Conservation (phyloP, 2,888 invertebrate genomes). For the Calliphora vomitoria region DNA sequence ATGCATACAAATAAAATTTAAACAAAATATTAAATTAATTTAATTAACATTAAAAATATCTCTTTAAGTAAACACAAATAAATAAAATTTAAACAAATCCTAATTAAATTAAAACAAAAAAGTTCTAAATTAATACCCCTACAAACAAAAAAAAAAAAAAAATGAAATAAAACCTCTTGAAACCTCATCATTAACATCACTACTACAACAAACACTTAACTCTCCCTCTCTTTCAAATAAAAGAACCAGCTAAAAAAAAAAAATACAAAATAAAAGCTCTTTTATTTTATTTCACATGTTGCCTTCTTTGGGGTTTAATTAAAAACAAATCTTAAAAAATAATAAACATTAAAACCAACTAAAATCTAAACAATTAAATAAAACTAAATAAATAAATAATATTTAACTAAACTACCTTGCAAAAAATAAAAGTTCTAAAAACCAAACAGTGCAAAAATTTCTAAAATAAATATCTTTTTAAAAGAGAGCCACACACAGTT, state of each 20-base stretch:
- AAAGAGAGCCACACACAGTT: background rate
- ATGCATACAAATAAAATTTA: background rate
- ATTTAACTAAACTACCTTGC: background rate
- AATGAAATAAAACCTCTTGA: constrained; percentile 30
- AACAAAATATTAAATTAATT: background rate
- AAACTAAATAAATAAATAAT: constrained; percentile 25
- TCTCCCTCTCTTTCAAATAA: constrained; percentile 40
- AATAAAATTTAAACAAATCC: background rate
- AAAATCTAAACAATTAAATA: background rate
- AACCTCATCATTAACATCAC: constrained; percentile 57
- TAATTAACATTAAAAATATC: background rate
- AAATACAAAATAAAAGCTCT: constrained; percentile 51
- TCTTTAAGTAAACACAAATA: background rate
- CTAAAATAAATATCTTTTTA: constrained; percentile 1
- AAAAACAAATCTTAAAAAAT: background rate
- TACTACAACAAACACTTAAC: constrained; percentile 19
- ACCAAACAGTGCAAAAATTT: constrained; percentile 55
- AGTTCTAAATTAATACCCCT: background rate
- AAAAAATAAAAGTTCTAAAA: background rate
- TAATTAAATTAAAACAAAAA: constrained; percentile 22
- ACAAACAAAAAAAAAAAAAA: constrained; percentile 13
- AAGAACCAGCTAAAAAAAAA: constrained; percentile 5
- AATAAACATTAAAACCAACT: background rate
- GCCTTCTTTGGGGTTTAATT: constrained; percentile 49
- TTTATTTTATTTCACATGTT: constrained; percentile 64